Percentiles rank a stretch among this genome's conserved stretches.
phyloP scores from a whole-genome alignment of 2,888 invertebrate species.

The Ophioninae sp. region DNA sequence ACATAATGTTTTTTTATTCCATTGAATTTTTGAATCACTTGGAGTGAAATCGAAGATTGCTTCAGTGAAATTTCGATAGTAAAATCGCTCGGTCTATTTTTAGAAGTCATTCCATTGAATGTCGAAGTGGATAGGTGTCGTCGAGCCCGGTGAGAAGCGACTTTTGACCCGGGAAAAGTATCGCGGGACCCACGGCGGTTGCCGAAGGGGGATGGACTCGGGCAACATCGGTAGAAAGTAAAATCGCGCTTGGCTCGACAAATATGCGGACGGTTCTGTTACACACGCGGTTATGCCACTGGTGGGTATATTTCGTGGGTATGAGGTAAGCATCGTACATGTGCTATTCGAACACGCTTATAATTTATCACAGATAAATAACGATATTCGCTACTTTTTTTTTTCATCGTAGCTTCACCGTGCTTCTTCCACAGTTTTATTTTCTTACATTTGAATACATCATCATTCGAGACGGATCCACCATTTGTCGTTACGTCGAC shows the following conservation, averaged over 20 bases:
- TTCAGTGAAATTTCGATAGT: conserved; percentile 30
- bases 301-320: conserved; percentile 53
- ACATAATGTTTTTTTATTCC: background rate
- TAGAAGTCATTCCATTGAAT: conserved; percentile 54
- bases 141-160: conserved; percentile 56
- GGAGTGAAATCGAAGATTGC: conserved; percentile 28
- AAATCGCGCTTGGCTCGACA: conserved; percentile 52
- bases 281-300: conserved; percentile 47
- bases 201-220: conserved; percentile 14
- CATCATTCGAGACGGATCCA: background rate
- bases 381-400: conserved; percentile 45
- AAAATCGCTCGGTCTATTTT: conserved; percentile 40
- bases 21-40: background rate
- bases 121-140: conserved; percentile 47
- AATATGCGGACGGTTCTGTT: conserved; percentile 38
- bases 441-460: background rate
- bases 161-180: conserved; percentile 65
- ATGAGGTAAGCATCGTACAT: conserved; percentile 54
- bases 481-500: no score
- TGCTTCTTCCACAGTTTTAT: background rate
- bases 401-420: background rate
- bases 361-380: conserved; percentile 51
- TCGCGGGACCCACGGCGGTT: conserved; percentile 21
- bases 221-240: conserved; percentile 62
- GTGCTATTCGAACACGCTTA: conserved; percentile 52